These are phyloP conservation scores for Rousettus madagascariensis DNA, from an alignment of 2,797 vertebrate species.

Conservation along the genomic window DNA sequence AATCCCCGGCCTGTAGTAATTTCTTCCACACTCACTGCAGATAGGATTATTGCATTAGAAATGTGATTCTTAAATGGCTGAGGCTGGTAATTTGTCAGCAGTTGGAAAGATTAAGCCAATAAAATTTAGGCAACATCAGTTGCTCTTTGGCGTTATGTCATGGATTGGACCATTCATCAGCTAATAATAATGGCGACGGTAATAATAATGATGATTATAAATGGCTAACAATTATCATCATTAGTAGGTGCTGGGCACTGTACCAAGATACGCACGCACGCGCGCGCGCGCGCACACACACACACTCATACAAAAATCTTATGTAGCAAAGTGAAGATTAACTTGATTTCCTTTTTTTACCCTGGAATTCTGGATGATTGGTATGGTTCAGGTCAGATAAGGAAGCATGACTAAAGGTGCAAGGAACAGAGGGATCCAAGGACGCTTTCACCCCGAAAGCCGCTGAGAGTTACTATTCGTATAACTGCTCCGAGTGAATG, in stretches of 20 bases:
- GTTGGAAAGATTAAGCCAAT: conserved; percentile 84
- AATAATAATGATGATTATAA: background rate
- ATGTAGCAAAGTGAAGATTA: conserved; percentile 13
- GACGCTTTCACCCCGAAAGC: background rate
- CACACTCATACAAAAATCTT: background rate
- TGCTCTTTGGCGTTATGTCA: conserved; percentile 76
- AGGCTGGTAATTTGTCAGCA: conserved; percentile 83
- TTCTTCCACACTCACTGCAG: conserved; percentile 79
- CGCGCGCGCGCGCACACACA: background rate
- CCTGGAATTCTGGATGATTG: conserved; percentile 47
- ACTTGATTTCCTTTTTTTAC: background rate
- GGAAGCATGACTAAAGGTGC: background rate
- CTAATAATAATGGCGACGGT: background rate
- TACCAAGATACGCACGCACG: background rate
- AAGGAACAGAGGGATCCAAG: conserved; percentile 3
- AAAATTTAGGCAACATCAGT: conserved; percentile 76
- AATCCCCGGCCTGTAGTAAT: conserved; percentile 80
- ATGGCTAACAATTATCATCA: background rate
- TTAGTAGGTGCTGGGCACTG: background rate
- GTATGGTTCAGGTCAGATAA: conserved; percentile 37
- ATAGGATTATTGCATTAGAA: conserved; percentile 84
- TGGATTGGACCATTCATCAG: conserved; percentile 50
- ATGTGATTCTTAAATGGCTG: conserved; percentile 82
- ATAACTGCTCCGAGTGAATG: background rate
- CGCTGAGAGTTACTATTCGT: background rate